Evolutionary conservation across 2,888 invertebrate species (phyloP).

Genomic region (Uloborus plumipes): DNA sequence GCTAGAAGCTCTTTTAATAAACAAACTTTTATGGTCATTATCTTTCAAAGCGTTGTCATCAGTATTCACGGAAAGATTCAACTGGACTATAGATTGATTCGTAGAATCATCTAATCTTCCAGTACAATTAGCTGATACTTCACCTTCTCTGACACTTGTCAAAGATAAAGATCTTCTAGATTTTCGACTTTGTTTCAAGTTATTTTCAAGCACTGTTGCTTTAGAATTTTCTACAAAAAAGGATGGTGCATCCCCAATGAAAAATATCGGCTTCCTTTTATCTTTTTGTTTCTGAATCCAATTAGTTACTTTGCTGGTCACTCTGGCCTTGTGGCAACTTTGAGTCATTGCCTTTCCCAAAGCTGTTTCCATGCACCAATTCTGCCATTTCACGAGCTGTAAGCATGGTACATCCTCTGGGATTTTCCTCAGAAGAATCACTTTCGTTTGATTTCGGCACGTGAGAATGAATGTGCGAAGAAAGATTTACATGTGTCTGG

Average conservation of each 20-base stretch:
- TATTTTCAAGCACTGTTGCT: not conserved
- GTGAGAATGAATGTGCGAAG: slow-evolving; percentile 8
- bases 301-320: slow-evolving; percentile 38
- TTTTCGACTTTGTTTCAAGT: slow-evolving; percentile 19
- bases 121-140: slow-evolving; percentile 28
- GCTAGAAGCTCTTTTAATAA: slow-evolving; percentile 48
- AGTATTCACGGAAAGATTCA: not conserved
- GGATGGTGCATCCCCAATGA: slow-evolving; percentile 44
- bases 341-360: slow-evolving; percentile 4
- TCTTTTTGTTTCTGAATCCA: slow-evolving; percentile 59
- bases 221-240: slow-evolving; percentile 26
- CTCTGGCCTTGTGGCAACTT: slow-evolving; percentile 24
- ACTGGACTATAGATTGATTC: not conserved
- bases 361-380: slow-evolving; percentile 41
- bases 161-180: slow-evolving; percentile 46
- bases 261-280: slow-evolving; percentile 59
- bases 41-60: slow-evolving; percentile 1
- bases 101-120: slow-evolving; percentile 3
- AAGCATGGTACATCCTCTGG: slow-evolving; percentile 37
- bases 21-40: slow-evolving; percentile 44
- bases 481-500: slow-evolving; percentile 1
- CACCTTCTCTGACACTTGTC: slow-evolving; percentile 44
- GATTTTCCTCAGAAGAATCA: not conserved
- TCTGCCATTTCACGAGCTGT: slow-evolving; percentile 53
- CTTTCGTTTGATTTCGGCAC: not conserved